Conservation (phyloP, 92 coral and sea anemone genomes). For the Siderastrea radians region DNA sequence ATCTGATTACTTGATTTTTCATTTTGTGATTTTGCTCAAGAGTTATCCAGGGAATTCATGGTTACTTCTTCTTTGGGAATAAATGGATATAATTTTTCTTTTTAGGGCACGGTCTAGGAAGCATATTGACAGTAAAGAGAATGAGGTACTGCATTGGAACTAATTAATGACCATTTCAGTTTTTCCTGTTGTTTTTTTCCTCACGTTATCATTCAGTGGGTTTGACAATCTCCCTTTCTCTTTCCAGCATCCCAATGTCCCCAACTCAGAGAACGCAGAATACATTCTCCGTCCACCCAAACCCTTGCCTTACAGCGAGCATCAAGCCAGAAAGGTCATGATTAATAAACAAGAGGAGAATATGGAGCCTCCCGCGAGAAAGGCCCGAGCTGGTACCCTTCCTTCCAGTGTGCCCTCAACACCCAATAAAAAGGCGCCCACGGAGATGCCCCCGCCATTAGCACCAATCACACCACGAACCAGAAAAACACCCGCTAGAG, state of each 20-base stretch:
- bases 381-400: conserved; percentile 84
- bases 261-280: conserved; percentile 61
- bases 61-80: no score
- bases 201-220: no score
- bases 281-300: conserved; percentile 90
- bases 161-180: neutral
- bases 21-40: no score
- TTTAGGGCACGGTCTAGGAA: conserved; percentile 24
- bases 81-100: neutral
- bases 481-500: conserved; percentile 51
- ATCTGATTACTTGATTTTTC: no score
- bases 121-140: conserved; percentile 62
- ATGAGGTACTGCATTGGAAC: conserved; percentile 48
- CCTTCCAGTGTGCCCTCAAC: conserved; percentile 82
- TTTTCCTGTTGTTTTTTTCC: neutral
- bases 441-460: conserved; percentile 84
- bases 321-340: conserved; percentile 62
- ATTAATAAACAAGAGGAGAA: conserved; percentile 46
- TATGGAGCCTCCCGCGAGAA: conserved; percentile 59
- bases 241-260: conserved; percentile 81
- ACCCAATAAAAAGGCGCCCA: conserved; percentile 72
- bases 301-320: conserved; percentile 66
- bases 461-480: conserved; percentile 82
- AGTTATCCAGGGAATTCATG: no score
- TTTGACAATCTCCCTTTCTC: neutral